Conservation (phyloP, 2,113 vertebrate species). For the Vidua macroura region DNA sequence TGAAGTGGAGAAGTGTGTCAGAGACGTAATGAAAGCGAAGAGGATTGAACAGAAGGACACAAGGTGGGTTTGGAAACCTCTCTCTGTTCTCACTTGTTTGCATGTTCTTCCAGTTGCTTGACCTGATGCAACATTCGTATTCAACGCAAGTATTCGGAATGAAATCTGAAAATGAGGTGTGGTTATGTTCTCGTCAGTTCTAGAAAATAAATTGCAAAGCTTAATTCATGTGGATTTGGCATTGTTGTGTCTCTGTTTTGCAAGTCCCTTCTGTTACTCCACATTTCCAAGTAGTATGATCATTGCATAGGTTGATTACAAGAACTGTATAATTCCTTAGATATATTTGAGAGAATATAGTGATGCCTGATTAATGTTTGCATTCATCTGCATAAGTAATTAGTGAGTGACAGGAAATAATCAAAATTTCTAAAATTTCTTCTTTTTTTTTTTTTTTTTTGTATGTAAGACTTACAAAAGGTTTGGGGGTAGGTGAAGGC, state of each 20-base stretch:
- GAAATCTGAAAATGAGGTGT: background rate
- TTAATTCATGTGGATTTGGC: background rate
- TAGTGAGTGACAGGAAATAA: background rate
- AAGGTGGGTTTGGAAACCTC: slow-evolving; percentile 68
- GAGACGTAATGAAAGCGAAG: slow-evolving; percentile 86
- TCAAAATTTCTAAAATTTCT: background rate
- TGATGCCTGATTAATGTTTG: background rate
- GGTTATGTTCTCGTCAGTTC: background rate
- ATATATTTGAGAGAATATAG: background rate
- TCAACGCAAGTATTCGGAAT: background rate
- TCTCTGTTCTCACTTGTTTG: background rate
- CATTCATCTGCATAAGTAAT: background rate
- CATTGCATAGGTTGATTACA: background rate
- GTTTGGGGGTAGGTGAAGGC: background rate
- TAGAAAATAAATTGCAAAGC: background rate
- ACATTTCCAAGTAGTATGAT: background rate
- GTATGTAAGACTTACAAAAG: background rate
- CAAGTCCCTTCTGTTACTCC: background rate
- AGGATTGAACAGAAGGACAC: slow-evolving; percentile 80
- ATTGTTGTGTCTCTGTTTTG: background rate
- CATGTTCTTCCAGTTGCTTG: background rate
- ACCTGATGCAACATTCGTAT: background rate
- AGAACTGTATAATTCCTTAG: background rate
- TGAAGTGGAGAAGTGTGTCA: slow-evolving; percentile 77
- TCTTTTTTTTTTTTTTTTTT: background rate